A percentile compares a stretch with the other conserved stretches of the same genome.
phyloP scores from a whole-genome alignment of 2,797 vertebrate genomes.

The Enoplosus armatus region DNA sequence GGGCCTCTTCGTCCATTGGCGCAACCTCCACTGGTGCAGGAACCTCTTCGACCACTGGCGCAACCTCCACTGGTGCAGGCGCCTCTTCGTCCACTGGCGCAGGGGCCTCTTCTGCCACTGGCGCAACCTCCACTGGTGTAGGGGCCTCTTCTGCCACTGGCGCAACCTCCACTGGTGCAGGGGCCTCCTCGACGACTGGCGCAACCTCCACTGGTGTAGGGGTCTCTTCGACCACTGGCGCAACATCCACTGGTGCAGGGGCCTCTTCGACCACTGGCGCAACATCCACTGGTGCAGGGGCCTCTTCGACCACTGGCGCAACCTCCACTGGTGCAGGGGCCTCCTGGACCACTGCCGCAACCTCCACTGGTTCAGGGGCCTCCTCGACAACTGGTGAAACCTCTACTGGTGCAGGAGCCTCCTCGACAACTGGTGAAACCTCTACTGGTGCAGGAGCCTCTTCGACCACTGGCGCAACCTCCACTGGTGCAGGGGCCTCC shows the following conservation, averaged over 20 bases:
- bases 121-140: neutral
- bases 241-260: neutral
- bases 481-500: conserved; percentile 1
- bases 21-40: neutral
- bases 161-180: neutral
- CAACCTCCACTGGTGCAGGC: neutral
- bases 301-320: neutral
- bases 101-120: neutral
- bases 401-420: conserved; percentile 15
- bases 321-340: neutral
- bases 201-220: conserved; percentile 6
- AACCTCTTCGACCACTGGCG: neutral
- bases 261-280: conserved; percentile 13
- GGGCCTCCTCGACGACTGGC: conserved; percentile 20
- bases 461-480: conserved; percentile 5
- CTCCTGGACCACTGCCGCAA: conserved; percentile 12
- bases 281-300: neutral
- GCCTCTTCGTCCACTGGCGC: neutral
- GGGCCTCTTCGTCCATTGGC: conserved; percentile 3
- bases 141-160: conserved; percentile 10
- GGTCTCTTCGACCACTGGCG: conserved; percentile 4
- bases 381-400: conserved; percentile 17
- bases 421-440: conserved; percentile 1
- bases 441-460: conserved; percentile 4
- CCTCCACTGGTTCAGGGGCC: neutral